These are phyloP conservation scores for Spodoptera littoralis DNA, from an alignment of 2,888 invertebrate species.

Conservation along the genomic window DNA sequence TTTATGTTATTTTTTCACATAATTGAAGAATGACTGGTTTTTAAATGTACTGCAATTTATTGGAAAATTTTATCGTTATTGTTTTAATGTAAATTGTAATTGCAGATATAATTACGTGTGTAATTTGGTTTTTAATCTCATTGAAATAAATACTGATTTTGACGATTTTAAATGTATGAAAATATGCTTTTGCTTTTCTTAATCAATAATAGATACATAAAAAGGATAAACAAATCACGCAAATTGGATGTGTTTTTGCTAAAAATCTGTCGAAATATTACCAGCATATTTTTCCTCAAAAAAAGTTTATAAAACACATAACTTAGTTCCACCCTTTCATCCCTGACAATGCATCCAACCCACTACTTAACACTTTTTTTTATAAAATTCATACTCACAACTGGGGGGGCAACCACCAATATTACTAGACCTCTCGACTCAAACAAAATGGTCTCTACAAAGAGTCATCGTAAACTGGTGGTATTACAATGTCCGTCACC, in stretches of 20 bases:
- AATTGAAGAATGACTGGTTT: constrained; percentile 17
- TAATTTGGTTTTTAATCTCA: too few species aligned
- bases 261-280: too few species aligned
- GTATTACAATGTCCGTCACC: constrained; percentile 64
- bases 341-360: constrained; percentile 73
- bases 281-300: neutral
- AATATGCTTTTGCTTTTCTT: too few species aligned
- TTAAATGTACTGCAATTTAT: constrained; percentile 13
- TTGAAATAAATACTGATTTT: too few species aligned
- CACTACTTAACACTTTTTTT: constrained; percentile 64
- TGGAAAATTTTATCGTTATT: neutral
- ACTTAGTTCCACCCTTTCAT: constrained; percentile 60
- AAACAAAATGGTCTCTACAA: neutral
- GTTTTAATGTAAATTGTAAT: neutral
- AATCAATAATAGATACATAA: too few species aligned
- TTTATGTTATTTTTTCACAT: constrained; percentile 29
- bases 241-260: too few species aligned
- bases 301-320: constrained; percentile 12
- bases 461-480: constrained; percentile 59
- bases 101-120: too few species aligned
- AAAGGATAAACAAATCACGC: too few species aligned
- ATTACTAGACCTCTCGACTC: constrained; percentile 49
- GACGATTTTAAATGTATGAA: too few species aligned
- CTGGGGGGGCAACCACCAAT: constrained; percentile 65
- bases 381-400: constrained; percentile 65